phyloP scores from a whole-genome alignment of 1,140 invertebrate species.

The Zaprionus kolodkinae region DNA sequence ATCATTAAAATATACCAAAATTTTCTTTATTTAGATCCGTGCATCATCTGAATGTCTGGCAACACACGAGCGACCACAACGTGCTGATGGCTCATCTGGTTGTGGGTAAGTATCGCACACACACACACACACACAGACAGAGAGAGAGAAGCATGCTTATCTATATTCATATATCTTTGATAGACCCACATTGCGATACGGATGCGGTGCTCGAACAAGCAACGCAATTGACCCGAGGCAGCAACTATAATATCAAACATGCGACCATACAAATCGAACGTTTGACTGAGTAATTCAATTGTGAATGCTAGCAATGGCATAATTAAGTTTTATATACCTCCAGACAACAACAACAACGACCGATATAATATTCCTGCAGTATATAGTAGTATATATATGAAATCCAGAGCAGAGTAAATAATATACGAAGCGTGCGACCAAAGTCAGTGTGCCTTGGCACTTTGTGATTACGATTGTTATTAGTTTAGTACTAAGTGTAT shows the following conservation, averaged over 20 bases:
- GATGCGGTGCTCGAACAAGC: constrained; percentile 86
- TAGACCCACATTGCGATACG: constrained; percentile 85
- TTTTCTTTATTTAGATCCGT: constrained; percentile 85
- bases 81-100: constrained; percentile 90
- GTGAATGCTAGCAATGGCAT: constrained; percentile 18
- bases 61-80: constrained; percentile 89
- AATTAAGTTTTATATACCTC: constrained; percentile 32
- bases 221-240: constrained; percentile 84
- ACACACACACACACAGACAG: background rate
- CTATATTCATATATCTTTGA: background rate
- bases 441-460: constrained; percentile 48
- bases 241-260: constrained; percentile 86
- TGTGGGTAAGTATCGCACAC: constrained; percentile 86
- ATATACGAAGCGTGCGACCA: constrained; percentile 39
- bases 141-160: background rate
- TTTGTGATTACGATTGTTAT: constrained; percentile 50
- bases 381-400: too few relatives aligned
- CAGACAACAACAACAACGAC: background rate
- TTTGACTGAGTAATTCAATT: constrained; percentile 41
- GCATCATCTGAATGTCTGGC: constrained; percentile 93
- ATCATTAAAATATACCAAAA: background rate
- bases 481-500: constrained; percentile 13
- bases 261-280: constrained; percentile 87
- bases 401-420: background rate
- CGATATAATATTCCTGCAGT: background rate